Evolutionary conservation across 2,888 invertebrate species (phyloP).

Genomic region (Mesoligia furuncula): DNA sequence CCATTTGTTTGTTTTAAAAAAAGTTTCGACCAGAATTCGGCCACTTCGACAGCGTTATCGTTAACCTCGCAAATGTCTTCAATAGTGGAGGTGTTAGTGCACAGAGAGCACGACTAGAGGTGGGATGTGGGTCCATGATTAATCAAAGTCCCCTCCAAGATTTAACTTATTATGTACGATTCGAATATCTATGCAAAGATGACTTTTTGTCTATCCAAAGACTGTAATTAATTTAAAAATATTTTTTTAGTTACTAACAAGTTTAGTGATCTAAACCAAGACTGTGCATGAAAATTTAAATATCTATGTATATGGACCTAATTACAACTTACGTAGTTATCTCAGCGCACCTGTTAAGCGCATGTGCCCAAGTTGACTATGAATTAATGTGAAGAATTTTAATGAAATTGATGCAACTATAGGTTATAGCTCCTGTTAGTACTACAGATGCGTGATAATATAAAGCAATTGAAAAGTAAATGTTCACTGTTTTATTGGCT

Average conservation of each 20-base stretch:
- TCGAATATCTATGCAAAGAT: not conserved
- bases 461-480: conserved; percentile 26
- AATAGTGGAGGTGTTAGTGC: not conserved
- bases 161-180: not conserved
- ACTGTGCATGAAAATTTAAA: conserved; percentile 19
- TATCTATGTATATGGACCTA: conserved; percentile 16
- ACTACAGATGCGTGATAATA: conserved; percentile 24
- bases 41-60: not conserved
- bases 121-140: too few relatives aligned
- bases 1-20: not conserved
- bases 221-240: not conserved
- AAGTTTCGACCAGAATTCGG: not conserved
- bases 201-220: not conserved
- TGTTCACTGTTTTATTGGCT: conserved; percentile 11
- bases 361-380: conserved; percentile 50
- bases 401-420: conserved; percentile 41
- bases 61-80: not conserved
- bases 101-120: too few relatives aligned
- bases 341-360: conserved; percentile 57
- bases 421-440: conserved; percentile 17
- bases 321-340: conserved; percentile 27
- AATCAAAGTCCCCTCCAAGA: not conserved
- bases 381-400: conserved; percentile 45
- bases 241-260: not conserved
- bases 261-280: not conserved